Percentiles rank a stretch among this genome's conserved stretches.
phyloP scores from a whole-genome alignment of 2,797 vertebrate genomes.

The Paramormyrops hopkinsi region DNA sequence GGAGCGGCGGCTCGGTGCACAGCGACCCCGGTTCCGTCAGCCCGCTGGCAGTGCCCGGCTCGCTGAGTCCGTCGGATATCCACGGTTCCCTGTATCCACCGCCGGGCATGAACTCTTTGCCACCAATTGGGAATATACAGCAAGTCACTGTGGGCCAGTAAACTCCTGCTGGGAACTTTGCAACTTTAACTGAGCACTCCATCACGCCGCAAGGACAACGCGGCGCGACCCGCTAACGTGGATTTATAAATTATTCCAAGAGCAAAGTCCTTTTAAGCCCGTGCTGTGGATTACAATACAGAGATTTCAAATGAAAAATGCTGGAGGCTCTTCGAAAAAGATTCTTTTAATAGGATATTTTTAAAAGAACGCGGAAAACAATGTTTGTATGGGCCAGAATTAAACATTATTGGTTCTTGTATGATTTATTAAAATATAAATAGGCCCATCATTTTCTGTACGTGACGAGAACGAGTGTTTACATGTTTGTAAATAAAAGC shows the following conservation, averaged over 20 bases:
- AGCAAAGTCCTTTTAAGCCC: conserved; percentile 42
- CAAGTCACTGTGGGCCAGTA: conserved; percentile 77
- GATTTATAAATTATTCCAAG: conserved; percentile 37
- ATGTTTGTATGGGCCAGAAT: conserved; percentile 49
- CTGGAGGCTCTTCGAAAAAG: conserved; percentile 68
- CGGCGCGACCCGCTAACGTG: conserved; percentile 28
- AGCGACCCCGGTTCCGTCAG: conserved; percentile 88
- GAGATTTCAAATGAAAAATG: conserved; percentile 42
- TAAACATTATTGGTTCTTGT: conserved; percentile 57
- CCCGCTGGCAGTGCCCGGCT: conserved; percentile 70
- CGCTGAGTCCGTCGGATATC: conserved; percentile 76
- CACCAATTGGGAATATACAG: conserved; percentile 77
- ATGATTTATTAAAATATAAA: conserved; percentile 67
- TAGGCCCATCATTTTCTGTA: conserved; percentile 24
- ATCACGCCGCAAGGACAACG: conserved; percentile 53
- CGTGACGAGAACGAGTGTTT: neutral
- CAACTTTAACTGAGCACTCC: conserved; percentile 68
- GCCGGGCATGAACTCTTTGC: conserved; percentile 71
- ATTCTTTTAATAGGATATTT: conserved; percentile 64
- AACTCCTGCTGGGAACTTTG: conserved; percentile 47
- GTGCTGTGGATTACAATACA: conserved; percentile 42
- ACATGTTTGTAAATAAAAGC: conserved; percentile 36
- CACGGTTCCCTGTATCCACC: conserved; percentile 73
- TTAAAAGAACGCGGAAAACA: conserved; percentile 42
- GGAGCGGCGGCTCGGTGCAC: conserved; percentile 78